Evolutionary conservation across 2,888 invertebrate genomes (phyloP).

Genomic region (Syritta pipiens): DNA sequence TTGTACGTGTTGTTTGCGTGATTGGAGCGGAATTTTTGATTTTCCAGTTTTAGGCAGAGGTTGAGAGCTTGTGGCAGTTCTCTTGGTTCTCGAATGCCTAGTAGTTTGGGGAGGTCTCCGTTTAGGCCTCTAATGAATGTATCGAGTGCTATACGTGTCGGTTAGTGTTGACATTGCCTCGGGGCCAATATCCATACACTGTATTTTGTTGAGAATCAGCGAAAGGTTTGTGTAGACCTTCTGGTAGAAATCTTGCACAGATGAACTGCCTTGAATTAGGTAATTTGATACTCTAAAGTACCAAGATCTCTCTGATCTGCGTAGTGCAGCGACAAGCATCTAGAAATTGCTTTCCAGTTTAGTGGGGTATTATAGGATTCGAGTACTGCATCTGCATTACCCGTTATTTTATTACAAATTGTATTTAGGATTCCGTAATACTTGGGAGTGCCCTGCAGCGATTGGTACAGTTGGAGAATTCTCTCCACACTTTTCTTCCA

Average conservation of each 20-base stretch:
- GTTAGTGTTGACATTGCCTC: conserved; percentile 57
- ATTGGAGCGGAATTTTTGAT: conserved; percentile 6
- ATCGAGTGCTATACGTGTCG: conserved; percentile 66
- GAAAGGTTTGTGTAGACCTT: conserved; percentile 64
- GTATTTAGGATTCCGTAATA: background rate
- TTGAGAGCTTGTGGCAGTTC: conserved; percentile 60
- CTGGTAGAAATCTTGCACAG: conserved; percentile 66
- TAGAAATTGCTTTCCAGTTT: conserved; percentile 41
- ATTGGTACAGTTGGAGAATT: conserved; percentile 1
- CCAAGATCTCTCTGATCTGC: conserved; percentile 62
- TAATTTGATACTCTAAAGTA: conserved; percentile 66
- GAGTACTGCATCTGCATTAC: background rate
- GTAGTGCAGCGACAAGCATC: conserved; percentile 50
- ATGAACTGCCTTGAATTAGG: conserved; percentile 41
- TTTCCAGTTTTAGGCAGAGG: conserved; percentile 47
- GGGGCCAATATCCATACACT: conserved; percentile 54
- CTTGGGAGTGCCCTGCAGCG: background rate
- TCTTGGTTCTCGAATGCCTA: conserved; percentile 60
- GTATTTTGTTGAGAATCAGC: conserved; percentile 69
- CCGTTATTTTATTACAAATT: background rate
- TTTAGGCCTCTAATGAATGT: conserved; percentile 67
- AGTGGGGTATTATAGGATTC: background rate
- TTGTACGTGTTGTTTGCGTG: conserved; percentile 4
- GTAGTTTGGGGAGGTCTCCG: conserved; percentile 51
- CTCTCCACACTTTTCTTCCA: conserved; percentile 13